Percentiles rank a stretch among this genome's conserved stretches.
These are phyloP conservation scores for Xestia sexstrigata DNA, from an alignment of 2,888 invertebrate genomes.

Conservation along the genomic window DNA sequence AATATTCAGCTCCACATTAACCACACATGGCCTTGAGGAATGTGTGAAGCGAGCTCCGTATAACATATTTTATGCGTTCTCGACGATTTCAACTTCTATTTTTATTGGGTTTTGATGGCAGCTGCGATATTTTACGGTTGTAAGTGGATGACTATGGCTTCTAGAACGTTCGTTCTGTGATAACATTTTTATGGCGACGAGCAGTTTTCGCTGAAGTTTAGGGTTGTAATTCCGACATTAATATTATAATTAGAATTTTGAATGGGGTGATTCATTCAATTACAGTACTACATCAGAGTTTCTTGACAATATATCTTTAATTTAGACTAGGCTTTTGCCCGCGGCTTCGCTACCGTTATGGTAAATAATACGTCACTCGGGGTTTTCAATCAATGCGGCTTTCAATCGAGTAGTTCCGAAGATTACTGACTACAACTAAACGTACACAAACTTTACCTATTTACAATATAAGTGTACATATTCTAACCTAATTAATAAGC, in stretches of 20 bases:
- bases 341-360: not conserved
- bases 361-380: not conserved
- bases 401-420: not conserved
- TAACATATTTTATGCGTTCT: slow-evolving; percentile 53
- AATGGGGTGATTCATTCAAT: not conserved
- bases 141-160: slow-evolving; percentile 37
- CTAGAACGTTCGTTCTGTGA: slow-evolving; percentile 15
- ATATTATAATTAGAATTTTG: not conserved
- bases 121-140: slow-evolving; percentile 49
- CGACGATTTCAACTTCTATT: slow-evolving; percentile 54
- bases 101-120: slow-evolving; percentile 54
- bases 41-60: slow-evolving; percentile 42
- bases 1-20: slow-evolving; percentile 34
- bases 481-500: not conserved
- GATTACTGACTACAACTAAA: not conserved
- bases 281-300: not conserved
- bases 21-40: slow-evolving; percentile 52
- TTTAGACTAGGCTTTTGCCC: not conserved
- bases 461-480: not conserved
- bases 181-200: slow-evolving; percentile 28
- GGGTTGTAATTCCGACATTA: not conserved
- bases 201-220: slow-evolving; percentile 6
- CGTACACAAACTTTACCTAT: not conserved
- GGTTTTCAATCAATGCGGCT: not conserved
- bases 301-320: not conserved